A percentile compares a stretch with the other conserved stretches of the same genome.
These are phyloP conservation scores for Agapornis roseicollis DNA, from an alignment of 2,113 vertebrate species.

Conservation along the genomic window DNA sequence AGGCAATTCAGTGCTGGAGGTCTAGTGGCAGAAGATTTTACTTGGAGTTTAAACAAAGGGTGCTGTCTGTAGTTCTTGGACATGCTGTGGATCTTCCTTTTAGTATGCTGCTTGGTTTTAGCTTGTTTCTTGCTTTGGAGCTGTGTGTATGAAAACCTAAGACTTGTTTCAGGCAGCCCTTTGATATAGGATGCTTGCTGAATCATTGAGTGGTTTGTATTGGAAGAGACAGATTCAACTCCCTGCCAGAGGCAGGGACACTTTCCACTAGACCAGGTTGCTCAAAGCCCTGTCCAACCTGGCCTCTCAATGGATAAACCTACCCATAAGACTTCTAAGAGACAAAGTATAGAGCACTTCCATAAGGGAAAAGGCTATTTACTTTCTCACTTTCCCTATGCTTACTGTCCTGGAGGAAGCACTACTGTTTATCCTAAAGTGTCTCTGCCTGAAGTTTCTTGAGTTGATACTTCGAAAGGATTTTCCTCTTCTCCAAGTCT, in stretches of 20 bases:
- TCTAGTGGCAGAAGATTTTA: not conserved
- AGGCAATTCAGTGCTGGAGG: not conserved
- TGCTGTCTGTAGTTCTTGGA: not conserved
- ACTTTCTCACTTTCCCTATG: not conserved
- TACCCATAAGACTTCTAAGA: rapidly evolving
- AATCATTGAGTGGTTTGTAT: not conserved
- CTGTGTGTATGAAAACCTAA: not conserved
- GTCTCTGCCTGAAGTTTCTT: not conserved
- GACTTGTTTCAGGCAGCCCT: not conserved
- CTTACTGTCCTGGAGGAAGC: not conserved
- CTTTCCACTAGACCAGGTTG: not conserved
- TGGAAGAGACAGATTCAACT: not conserved
- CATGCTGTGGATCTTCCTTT: not conserved
- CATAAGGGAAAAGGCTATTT: not conserved
- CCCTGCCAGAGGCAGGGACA: not conserved
- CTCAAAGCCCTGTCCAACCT: not conserved
- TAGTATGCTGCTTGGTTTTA: rapidly evolving
- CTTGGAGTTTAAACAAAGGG: not conserved
- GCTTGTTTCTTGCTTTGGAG: not conserved
- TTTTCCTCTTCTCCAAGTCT: not conserved
- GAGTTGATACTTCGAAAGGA: not conserved
- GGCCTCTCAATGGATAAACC: not conserved
- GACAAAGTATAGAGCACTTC: not conserved
- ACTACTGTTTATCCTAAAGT: not conserved
- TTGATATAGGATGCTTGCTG: not conserved